phyloP scores from a whole-genome alignment of 2,113 vertebrate species.

The Dolichallabes microphthalmus region DNA sequence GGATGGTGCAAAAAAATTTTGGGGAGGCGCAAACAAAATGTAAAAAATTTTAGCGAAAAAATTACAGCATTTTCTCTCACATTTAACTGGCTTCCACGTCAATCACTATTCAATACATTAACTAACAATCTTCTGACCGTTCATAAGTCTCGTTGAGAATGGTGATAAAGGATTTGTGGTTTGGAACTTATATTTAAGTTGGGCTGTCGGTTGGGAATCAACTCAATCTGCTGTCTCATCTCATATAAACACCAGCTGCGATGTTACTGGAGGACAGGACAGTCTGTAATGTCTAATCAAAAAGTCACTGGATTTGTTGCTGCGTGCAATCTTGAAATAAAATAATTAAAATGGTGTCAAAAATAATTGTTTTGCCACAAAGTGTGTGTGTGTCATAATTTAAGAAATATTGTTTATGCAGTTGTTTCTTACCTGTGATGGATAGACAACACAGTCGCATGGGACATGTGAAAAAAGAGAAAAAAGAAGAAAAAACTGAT shows the following conservation, averaged over 20 bases:
- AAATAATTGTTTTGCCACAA: background rate
- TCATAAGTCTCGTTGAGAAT: no score
- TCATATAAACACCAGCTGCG: background rate
- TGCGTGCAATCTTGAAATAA: background rate
- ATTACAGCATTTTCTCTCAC: no score
- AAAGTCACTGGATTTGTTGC: background rate
- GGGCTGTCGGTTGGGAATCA: background rate
- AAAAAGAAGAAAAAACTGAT: slow-evolving; percentile 34
- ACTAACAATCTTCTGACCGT: no score
- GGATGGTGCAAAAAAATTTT: no score
- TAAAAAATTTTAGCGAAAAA: no score
- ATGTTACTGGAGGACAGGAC: background rate
- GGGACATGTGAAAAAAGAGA: background rate
- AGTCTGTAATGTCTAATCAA: background rate
- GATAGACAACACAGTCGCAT: slow-evolving; percentile 4
- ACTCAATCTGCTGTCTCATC: background rate
- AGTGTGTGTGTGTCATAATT: background rate
- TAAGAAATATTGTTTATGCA: background rate
- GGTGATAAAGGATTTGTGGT: background rate
- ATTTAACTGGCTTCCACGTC: no score
- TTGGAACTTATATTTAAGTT: background rate
- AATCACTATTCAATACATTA: no score
- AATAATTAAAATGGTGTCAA: background rate
- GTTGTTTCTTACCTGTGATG: slow-evolving; percentile 44
- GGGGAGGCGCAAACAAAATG: no score